Base-by-base conservation (phyloP, 1,140 invertebrate species). In the Psix sp. region DNA sequence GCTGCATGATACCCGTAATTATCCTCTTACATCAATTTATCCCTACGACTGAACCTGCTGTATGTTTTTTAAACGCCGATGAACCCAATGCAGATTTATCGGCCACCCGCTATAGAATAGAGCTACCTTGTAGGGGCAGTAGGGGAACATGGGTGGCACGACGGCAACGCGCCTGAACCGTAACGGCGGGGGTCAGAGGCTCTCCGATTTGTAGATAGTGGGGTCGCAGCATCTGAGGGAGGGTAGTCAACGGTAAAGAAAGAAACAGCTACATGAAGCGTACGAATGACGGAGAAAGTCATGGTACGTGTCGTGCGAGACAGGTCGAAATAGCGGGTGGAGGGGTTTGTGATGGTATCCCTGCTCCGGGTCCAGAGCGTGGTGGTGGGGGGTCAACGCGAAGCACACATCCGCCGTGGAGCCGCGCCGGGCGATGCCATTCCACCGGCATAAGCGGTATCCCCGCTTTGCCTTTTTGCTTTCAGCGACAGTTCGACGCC, bases 401-500 rank as follows among this genome's bases (percentile, higher is more conserved):
- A 57, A 65, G 65, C 65, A 62, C 57, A 67, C 59, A 57, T 80
- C 73, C 66, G 74, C 68, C 56, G 70, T 7, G 40, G 33, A 63
- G 52, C 59, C 73, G 71, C 52, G 68, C 76, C 74, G 79, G 78
- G 74, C 77, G 78, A 82, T 82, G 76, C 81, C 78, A 82, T 78
- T 82, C 80, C 67, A 81, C 78, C 75, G 76, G 75, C 71, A 71
- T 77, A 60, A 81, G 75, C 74, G 76, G 76, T 48, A 74, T 78
- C 77, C 78, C 81, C 77, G 78, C 78, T 79, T 77, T 73, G 77
- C 31, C 65, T 74, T 70, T 70, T 67, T 77, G 40, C 79, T 70
- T 70, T 76, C 78, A 73, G 77, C 83, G 82, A 80, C 82, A 85
- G 85, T 86, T 83, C 75, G 81, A 86, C 84, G 85, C 85, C 85